These are phyloP conservation scores for Rhopilema esculentum DNA, from an alignment of 30 jellyfish, hydroid and myxozoan species.

Conservation along the genomic window DNA sequence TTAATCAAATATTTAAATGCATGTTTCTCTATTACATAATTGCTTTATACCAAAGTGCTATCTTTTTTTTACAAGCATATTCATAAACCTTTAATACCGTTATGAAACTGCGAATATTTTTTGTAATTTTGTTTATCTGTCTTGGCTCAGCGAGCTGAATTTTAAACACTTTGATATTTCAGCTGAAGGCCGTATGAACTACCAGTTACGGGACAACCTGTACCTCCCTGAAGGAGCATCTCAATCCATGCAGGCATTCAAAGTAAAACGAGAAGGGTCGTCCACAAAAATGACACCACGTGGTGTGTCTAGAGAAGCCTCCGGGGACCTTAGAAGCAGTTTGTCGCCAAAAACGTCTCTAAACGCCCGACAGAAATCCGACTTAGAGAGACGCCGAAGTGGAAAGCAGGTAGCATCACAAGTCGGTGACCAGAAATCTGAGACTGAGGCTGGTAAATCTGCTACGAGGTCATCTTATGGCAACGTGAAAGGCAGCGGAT, in stretches of 20 bases:
- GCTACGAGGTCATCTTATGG: conserved; percentile 53
- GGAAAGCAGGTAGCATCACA: conserved; percentile 31
- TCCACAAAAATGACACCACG: conserved; percentile 59
- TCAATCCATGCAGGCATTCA: conserved; percentile 89
- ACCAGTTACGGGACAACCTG: conserved; percentile 84
- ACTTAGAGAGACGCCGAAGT: conserved; percentile 34
- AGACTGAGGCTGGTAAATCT: conserved; percentile 68
- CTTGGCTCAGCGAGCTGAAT: no score
- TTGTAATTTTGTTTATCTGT: neutral
- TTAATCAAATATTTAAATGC: neutral
- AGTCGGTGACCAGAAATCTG: conserved; percentile 73
- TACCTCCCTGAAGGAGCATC: conserved; percentile 94
- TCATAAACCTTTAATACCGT: no score
- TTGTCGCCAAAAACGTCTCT: conserved; percentile 24
- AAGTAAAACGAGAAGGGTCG: conserved; percentile 85
- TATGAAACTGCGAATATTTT: no score
- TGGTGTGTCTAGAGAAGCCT: conserved; percentile 52
- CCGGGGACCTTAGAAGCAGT: conserved; percentile 45
- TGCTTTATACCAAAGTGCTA: no score
- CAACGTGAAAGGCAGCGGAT: conserved; percentile 84
- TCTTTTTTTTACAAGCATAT: no score
- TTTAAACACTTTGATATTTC: conserved; percentile 1
- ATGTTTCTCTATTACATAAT: neutral
- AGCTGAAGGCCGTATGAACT: conserved; percentile 95
- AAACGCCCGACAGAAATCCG: conserved; percentile 54